Evolutionary conservation across 2,888 invertebrate species (phyloP), one percentile per base, ranked within the genome.

Genomic region (Doris montereyensis): DNA sequence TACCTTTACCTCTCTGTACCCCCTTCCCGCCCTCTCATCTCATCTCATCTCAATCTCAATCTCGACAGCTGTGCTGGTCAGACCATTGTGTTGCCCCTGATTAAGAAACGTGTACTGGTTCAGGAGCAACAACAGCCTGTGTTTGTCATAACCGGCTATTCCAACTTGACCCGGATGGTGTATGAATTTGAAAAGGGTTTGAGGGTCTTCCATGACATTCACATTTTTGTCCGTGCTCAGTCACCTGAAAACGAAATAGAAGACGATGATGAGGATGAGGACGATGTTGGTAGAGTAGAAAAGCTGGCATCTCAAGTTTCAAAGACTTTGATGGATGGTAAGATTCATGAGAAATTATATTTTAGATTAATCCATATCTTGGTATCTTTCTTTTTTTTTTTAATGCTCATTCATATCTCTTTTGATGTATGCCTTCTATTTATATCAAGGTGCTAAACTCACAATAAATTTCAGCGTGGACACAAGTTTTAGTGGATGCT

Each of bases 21-120:
- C n/a, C n/a, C n/a, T n/a, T n/a, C n/a, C n/a, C n/a, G n/a, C n/a
- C n/a, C n/a, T n/a, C n/a, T n/a, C n/a, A n/a, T n/a, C n/a, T n/a
- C n/a, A n/a, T n/a, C n/a, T n/a, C n/a, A n/a, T n/a, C n/a, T n/a
- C n/a, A n/a, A n/a, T n/a, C n/a, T n/a, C n/a, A n/a, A n/a, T n/a
- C 5, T 62, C 82, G 82, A n/a, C 84, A 88, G 88, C 70, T 87
- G 88, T 84, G 84, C 85, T 8, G 82, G 83, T 30, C 80, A 84
- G 8, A 84, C 85, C 35, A 83, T 83, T 10, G 83, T 86, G 17
- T 82, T 88, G 28, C 86, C 87, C 17, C 65, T 83, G 2, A 79
- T 95, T 0, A 96, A 96, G 91, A 95, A 96, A 8, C 96, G 95
- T 93, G 94, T 97, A 75, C 95, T 97, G 93, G 97, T 97, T 35